Evolutionary conservation across 1,140 invertebrate genomes (phyloP), one percentile per base, ranked within the genome.

Genomic region (Drosophila fuyamai): DNA sequence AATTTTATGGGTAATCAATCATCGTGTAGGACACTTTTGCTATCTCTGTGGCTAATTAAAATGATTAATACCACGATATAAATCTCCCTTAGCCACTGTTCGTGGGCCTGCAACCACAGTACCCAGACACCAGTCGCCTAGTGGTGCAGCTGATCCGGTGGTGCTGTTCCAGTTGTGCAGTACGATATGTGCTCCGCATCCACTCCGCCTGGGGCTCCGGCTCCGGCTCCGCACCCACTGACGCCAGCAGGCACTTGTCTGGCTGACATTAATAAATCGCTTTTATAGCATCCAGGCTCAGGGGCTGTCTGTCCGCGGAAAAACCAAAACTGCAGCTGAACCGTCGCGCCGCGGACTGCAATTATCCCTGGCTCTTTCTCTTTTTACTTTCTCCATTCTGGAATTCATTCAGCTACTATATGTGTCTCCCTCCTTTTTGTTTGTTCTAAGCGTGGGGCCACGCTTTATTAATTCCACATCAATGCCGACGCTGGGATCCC

Each of bases 191-290:
- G 78, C 40, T 57, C 36, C 57, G 41, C 16, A 32, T 60, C 16
- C 40, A 16, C 13, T 48, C 40, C 48, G 27, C 48, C 32, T 40
- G 18, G 50, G 16, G 32, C 55, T 55, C 27, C 27, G 50, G 23
- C 23, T 44, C 29, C 29, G 29, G 29, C 29, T 32, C 55, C 70
- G 59, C 61, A 75, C 50, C 59, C 62, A 47, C 75, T 57, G 63
- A 85, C 78, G 73, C 80, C 84, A 79, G 61, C 76, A 76, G 76
- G 71, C 84, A 89, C 84, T 88, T 88, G 80, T 86, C 83, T 83
- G 83, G 79, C 84, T 89, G 84, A 88, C 84, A 84, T 88, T 89
- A 88, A 88, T 89, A 88, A 88, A 88, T 88, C 84, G 84, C 79
- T 80, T 88, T 80, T 89, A 89, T 80, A 78, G 84, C 84, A 86